Conservation (phyloP, 2,797 vertebrate genomes). For the Dryobates pubescens region DNA sequence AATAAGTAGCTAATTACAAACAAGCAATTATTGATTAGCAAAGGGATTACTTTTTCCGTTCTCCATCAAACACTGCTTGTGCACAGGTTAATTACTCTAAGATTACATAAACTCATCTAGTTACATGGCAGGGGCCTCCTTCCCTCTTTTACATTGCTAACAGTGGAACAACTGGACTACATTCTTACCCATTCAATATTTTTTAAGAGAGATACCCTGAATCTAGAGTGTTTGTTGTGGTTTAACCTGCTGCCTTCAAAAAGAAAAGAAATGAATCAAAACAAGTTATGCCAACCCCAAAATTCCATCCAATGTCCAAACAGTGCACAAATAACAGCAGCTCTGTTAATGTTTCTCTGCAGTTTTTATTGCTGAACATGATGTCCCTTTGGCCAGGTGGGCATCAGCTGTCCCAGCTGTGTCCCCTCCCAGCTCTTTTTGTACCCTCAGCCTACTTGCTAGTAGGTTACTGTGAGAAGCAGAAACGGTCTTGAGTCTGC, state of each 20-base stretch:
- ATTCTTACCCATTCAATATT: neutral
- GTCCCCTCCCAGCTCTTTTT: too few relatives aligned
- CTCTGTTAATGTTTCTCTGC: neutral
- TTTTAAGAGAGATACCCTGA: neutral
- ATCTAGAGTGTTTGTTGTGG: neutral
- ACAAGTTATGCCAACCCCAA: neutral
- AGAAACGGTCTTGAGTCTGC: too few relatives aligned
- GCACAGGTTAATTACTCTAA: neutral
- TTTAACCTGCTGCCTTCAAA: neutral
- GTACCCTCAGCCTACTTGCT: too few relatives aligned
- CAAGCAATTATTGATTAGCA: neutral
- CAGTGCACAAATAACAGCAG: neutral
- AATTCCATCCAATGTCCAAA: accelerated
- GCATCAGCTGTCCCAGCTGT: too few relatives aligned
- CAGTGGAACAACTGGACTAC: neutral
- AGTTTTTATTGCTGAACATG: neutral
- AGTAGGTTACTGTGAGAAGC: too few relatives aligned
- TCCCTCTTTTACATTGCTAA: neutral
- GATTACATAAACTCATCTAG: neutral
- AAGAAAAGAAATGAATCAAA: neutral
- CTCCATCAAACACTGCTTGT: neutral
- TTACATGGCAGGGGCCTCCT: neutral
- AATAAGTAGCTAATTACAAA: neutral
- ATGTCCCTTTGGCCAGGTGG: neutral
- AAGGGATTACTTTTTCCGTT: neutral